A percentile compares a stretch with the other conserved stretches of the same genome.
Evolutionary conservation across 2,888 invertebrate species (phyloP).

Genomic region (Julus scandinavius): DNA sequence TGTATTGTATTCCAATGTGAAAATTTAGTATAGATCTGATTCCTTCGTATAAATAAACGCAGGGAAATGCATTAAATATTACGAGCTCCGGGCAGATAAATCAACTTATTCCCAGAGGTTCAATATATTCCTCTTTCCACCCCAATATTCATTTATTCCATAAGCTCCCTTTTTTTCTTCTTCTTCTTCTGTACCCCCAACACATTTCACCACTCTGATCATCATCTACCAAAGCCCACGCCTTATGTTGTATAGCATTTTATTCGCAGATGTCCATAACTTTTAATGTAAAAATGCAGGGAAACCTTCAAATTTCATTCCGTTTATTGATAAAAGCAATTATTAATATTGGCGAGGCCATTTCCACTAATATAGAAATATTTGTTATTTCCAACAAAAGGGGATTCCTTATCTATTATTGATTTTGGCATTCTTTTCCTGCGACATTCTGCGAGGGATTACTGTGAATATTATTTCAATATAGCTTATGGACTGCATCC

Average conservation of each 20-base stretch:
- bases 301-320: slow-evolving; percentile 30
- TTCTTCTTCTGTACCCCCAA: neutral
- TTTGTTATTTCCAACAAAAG: neutral
- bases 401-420: slow-evolving; percentile 1
- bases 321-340: slow-evolving; percentile 40
- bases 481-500: neutral
- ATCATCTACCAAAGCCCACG: neutral
- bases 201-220: slow-evolving; percentile 1
- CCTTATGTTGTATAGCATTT: neutral
- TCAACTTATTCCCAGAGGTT: slow-evolving; percentile 27
- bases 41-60: slow-evolving; percentile 39
- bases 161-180: slow-evolving; percentile 32
- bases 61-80: slow-evolving; percentile 44
- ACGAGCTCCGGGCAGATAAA: slow-evolving; percentile 31
- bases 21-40: slow-evolving; percentile 24
- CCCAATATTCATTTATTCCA: slow-evolving; percentile 34
- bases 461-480: slow-evolving; percentile 17
- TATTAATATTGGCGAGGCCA: slow-evolving; percentile 31
- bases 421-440: slow-evolving; percentile 7
- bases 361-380: slow-evolving; percentile 27
- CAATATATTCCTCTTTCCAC: slow-evolving; percentile 37
- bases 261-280: neutral
- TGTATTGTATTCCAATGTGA: slow-evolving; percentile 10
- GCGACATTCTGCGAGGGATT: neutral
- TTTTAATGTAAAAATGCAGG: slow-evolving; percentile 27